Evolutionary conservation across 1,140 invertebrate genomes (phyloP).

Genomic region (Caerostris darwini): DNA sequence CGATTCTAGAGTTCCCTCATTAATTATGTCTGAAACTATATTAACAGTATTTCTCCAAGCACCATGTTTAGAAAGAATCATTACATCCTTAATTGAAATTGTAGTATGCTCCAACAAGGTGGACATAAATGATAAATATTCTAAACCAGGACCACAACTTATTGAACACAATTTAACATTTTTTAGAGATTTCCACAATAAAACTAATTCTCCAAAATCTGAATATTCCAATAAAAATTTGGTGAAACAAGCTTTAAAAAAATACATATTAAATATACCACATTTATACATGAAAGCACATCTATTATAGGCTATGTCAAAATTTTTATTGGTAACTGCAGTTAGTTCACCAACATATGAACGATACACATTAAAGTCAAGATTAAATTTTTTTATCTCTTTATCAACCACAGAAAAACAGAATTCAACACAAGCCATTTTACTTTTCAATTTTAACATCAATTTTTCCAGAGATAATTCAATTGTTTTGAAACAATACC

Average conservation of each 20-base stretch:
- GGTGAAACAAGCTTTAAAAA: neutral
- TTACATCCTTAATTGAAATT: neutral
- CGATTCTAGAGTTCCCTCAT: neutral
- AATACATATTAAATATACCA: neutral
- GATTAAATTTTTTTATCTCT: conserved; percentile 10
- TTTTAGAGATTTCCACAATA: neutral
- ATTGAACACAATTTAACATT: neutral
- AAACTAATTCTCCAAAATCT: neutral
- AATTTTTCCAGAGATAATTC: no score
- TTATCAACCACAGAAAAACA: neutral
- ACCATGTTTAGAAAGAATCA: neutral
- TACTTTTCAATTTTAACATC: neutral
- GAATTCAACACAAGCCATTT: neutral
- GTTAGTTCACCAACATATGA: neutral
- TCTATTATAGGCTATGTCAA: conserved; percentile 9
- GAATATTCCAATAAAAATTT: neutral
- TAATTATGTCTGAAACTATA: neutral
- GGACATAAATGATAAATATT: conserved; percentile 10
- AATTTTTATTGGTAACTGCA: neutral
- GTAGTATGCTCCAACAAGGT: neutral
- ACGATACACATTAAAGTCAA: neutral
- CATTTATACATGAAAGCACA: conserved; percentile 44
- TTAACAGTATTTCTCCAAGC: conserved; percentile 4
- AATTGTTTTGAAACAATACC: no score
- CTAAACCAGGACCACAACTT: conserved; percentile 29